Conservation (phyloP, 2,888 invertebrate genomes). For the Plagodis dolabraria region DNA sequence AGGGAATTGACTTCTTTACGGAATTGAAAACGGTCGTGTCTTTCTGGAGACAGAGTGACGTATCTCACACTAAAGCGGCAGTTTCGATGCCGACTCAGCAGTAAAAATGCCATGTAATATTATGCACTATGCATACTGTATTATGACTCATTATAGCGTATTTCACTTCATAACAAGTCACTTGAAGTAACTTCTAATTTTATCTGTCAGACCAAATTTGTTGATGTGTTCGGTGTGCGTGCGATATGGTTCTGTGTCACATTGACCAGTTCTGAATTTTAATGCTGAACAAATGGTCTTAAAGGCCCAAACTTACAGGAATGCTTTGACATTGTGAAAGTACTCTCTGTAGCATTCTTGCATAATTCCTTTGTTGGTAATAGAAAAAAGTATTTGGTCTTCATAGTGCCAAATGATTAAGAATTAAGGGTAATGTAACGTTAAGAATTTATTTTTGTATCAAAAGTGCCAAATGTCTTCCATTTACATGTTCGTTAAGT, state of each 20-base stretch:
- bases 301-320: background rate
- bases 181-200: no score
- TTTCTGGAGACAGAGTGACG: conserved; percentile 95
- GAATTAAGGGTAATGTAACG: conserved; percentile 23
- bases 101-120: conserved; percentile 42
- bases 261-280: no score
- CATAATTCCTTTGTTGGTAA: background rate
- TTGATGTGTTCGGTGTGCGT: no score
- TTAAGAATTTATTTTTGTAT: conserved; percentile 37
- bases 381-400: background rate
- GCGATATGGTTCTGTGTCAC: no score
- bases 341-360: background rate
- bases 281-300: no score
- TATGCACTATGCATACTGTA: background rate
- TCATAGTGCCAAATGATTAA: conserved; percentile 11
- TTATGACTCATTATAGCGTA: no score
- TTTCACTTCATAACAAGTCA: no score
- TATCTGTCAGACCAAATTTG: no score
- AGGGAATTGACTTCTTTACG: conserved; percentile 98
- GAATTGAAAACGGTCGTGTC: conserved; percentile 99
- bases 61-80: conserved; percentile 89
- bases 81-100: conserved; percentile 93
- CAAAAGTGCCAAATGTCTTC: conserved; percentile 33
- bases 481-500: conserved; percentile 24
- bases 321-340: background rate